These are phyloP conservation scores for Panagrolaimus sp. DNA, from an alignment of 1,140 invertebrate species.

Conservation along the genomic window DNA sequence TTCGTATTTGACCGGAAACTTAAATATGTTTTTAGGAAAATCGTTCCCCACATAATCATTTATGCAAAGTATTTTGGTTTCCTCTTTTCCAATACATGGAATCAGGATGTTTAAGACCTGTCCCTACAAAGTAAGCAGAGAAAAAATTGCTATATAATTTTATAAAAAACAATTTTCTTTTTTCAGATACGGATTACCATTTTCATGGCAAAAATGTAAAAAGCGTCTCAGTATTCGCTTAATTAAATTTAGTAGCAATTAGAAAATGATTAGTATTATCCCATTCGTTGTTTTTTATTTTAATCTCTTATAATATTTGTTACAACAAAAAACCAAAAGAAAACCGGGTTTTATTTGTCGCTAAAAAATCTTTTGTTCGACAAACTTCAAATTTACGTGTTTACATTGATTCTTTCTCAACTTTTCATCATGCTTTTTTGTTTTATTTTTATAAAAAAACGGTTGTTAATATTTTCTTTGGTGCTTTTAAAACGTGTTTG, in stretches of 20 bases:
- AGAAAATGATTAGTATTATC: constrained; percentile 56
- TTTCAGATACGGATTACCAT: constrained; percentile 9
- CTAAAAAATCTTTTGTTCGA: too few relatives aligned
- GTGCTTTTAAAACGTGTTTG: constrained; percentile 11
- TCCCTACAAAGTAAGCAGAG: constrained; percentile 64
- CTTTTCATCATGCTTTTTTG: not conserved
- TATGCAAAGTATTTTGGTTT: constrained; percentile 38
- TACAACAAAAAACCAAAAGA: not conserved
- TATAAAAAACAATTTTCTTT: not conserved
- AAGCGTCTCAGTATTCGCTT: not conserved
- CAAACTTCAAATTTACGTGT: not conserved
- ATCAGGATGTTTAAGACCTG: constrained; percentile 24
- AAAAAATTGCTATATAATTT: too few relatives aligned
- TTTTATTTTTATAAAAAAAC: not conserved
- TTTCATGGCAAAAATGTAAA: not conserved
- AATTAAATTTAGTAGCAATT: constrained; percentile 11
- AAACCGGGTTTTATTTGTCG: too few relatives aligned
- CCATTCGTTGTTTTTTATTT: not conserved
- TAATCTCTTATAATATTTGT: not conserved
- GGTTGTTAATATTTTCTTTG: not conserved
- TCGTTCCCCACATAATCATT: constrained; percentile 33
- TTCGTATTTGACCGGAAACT: constrained; percentile 69
- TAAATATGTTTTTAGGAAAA: constrained; percentile 28
- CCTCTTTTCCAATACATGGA: constrained; percentile 42
- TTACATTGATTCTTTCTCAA: not conserved